Evolutionary conservation across 2,888 invertebrate species (phyloP).

Genomic region (Germaria angustata): DNA sequence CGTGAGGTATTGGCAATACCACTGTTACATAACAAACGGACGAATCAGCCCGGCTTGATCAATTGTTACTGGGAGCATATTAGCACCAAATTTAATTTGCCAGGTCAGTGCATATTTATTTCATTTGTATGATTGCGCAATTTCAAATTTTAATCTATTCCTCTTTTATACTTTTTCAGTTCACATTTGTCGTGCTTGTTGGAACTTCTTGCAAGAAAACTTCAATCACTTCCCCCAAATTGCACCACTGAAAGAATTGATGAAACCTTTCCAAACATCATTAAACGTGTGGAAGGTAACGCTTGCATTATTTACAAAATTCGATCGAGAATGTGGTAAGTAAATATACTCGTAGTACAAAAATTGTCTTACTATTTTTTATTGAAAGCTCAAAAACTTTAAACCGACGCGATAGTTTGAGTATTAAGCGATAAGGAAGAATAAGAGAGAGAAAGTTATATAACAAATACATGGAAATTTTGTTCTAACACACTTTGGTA

Average conservation of each 20-base stretch:
- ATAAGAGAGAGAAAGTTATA: too few relatives aligned
- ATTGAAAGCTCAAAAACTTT: too few relatives aligned
- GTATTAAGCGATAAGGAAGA: too few relatives aligned
- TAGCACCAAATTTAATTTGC: slow-evolving; percentile 67
- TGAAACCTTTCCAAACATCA: slow-evolving; percentile 69
- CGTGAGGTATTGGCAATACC: slow-evolving; percentile 73
- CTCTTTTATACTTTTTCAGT: slow-evolving; percentile 59
- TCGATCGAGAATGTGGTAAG: slow-evolving; percentile 70
- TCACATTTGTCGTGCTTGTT: slow-evolving; percentile 69
- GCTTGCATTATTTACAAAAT: slow-evolving; percentile 68
- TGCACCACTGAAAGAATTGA: slow-evolving; percentile 71
- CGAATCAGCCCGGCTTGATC: slow-evolving; percentile 4
- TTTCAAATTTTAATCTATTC: background rate
- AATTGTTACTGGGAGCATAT: slow-evolving; percentile 70
- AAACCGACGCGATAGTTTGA: too few relatives aligned
- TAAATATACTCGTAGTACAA: too few relatives aligned
- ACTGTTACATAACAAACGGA: slow-evolving; percentile 68
- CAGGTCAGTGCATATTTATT: slow-evolving; percentile 67
- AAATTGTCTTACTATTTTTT: too few relatives aligned
- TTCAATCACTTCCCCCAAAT: slow-evolving; percentile 71
- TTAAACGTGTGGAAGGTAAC: slow-evolving; percentile 71
- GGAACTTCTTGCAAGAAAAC: slow-evolving; percentile 71
- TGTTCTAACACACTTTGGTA: too few relatives aligned
- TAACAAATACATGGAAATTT: too few relatives aligned
- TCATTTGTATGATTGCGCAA: background rate